Base-by-base conservation (phyloP, 2,797 vertebrate species). In the Linurgus olivaceus region DNA sequence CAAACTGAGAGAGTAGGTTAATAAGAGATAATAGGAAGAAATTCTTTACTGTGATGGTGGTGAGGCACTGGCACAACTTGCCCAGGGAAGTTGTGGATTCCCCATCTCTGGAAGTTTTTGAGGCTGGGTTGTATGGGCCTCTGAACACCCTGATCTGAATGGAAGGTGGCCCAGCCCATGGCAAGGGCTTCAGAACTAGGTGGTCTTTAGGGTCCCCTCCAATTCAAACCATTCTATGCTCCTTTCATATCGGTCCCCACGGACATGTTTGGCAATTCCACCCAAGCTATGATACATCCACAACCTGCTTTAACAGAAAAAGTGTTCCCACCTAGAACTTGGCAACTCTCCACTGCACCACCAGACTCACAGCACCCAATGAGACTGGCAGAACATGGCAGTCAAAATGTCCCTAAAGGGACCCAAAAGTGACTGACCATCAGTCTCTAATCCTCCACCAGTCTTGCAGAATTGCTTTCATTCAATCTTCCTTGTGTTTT, bases 381-480 rank as follows among this genome's bases (percentile, higher is more conserved):
- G 16, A 55, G 40, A 42, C 68, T 54, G 66, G 76, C 48, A 87
- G 70, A 29, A 51, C 6, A 28, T 1, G 13, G 31, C 63, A 66
- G 33, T 38, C 51, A 55, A 87, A 96, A 84, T 7, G 6, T 38
- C 40, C 89, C 70, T 91, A 81, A 78, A 90, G 66, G 40, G 83
- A 71, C 57, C 66, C 82, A n/a, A 71, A 86, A 80, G 65, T 28
- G 51, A 86, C 63, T 51, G 79, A 72, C 74, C 74, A 77, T 48
- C 50, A 87, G 45, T 24, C 12, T 75, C 80, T 80, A 88, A 91
- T 74, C 81, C 76, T 75, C 40, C 62, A 54, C 48, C 76, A 87
- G 18, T 74, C 88, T 73, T 62, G 55, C 37, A 52, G 86, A 90
- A 76, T 44, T 91, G 58, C 76, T 78, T 81, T 81, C 35, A 75